phyloP scores from a whole-genome alignment of 2,113 vertebrate species.

The Spea bombifrons region DNA sequence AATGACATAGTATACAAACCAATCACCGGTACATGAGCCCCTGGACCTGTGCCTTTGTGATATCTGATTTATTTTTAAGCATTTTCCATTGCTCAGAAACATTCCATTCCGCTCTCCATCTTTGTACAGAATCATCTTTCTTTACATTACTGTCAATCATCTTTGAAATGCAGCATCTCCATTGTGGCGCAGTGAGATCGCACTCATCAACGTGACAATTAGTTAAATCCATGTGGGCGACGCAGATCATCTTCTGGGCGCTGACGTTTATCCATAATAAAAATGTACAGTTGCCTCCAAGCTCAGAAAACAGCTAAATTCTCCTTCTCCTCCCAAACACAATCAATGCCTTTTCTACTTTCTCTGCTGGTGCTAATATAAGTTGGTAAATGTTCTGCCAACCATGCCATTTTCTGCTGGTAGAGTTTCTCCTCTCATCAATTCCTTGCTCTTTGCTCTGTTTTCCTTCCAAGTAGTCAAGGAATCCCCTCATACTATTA shows the following conservation, averaged over 20 bases:
- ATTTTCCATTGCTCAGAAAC: conserved; percentile 48
- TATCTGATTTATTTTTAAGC: neutral
- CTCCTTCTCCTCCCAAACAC: conserved; percentile 10
- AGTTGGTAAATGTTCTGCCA: conserved; percentile 27
- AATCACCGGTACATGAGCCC: conserved; percentile 45
- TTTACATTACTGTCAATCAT: conserved; percentile 62
- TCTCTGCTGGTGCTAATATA: conserved; percentile 20
- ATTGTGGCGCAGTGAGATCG: conserved; percentile 73
- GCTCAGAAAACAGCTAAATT: conserved; percentile 4
- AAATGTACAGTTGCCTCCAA: conserved; percentile 28
- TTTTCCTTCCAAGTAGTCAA: conserved; percentile 72
- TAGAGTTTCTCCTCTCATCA: conserved; percentile 4
- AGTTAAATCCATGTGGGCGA: conserved; percentile 55
- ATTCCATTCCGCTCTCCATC: conserved; percentile 48
- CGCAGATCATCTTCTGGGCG: conserved; percentile 7
- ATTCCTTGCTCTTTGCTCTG: conserved; percentile 50
- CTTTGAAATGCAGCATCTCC: conserved; percentile 71
- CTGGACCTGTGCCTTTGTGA: conserved; percentile 50
- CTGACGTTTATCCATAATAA: conserved; percentile 21
- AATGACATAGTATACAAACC: conserved; percentile 20
- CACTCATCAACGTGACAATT: conserved; percentile 76
- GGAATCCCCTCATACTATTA: conserved; percentile 71
- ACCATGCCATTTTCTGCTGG: neutral
- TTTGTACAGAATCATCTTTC: conserved; percentile 58
- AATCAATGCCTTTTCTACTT: conserved; percentile 12